Base-by-base conservation (phyloP, 1,140 invertebrate species). In the Drosophila auraria region DNA sequence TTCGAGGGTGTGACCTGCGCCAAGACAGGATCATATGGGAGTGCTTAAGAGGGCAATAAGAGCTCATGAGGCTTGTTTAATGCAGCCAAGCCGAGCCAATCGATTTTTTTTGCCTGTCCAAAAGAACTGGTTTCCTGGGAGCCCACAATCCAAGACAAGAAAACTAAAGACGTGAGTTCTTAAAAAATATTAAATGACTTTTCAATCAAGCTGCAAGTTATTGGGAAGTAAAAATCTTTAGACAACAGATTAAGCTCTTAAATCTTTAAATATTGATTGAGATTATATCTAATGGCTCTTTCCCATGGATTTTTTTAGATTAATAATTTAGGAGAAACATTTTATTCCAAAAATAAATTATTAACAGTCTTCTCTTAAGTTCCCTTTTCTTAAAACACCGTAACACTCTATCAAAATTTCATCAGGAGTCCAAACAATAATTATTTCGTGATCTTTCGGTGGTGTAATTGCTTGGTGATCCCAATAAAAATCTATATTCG, bases 1-100 rank as follows among this genome's bases (percentile, higher is more conserved):
- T 87, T 87, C 66, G 80, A 80, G 83, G 83, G 83, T 87, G 83
- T 82, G 83, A 83, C 83, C 73, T 68, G 83, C 63, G 59, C 82
- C 82, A 71, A 56, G 57, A 50, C 77, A 78, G 72, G 76, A 81
- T 81, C 75, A 64, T 53, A 77, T 77, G 79, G 79, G 79, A 50
- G 79, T 82, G 79, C 60, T 77, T 62, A 77, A 81, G 56, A 65
- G 56, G 64, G 68, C 73, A 75, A 76, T 77, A 64, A 66, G 72
- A 77, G 73, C 71, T 58, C 66, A 73, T 69, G 73, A 60, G 49
- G 56, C 63, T 49, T 68, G 66, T 60, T 80, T 80, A 80, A 63
- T 53, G 59, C 59, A 61, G 44, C 33, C 60, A 62, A 44, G 15
- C 53, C 53, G 23, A 17, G 44, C 20, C 36, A 66, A 79, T 79